phyloP scores from a whole-genome alignment of 2,888 invertebrate genomes.

The Drosophila stalkeri region DNA sequence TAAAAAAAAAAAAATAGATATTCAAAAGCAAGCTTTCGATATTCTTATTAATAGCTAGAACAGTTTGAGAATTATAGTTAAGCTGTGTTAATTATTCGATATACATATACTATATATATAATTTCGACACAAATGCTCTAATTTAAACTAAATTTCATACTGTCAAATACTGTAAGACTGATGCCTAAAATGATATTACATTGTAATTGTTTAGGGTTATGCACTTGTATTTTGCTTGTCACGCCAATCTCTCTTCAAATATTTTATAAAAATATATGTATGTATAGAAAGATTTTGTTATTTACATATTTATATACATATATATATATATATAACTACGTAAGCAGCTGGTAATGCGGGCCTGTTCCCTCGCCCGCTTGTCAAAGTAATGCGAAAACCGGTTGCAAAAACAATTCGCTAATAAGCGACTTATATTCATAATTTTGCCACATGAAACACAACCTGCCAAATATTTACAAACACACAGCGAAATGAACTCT shows the following conservation, averaged over 20 bases:
- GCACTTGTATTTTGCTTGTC: constrained; percentile 15
- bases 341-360: constrained; percentile 31
- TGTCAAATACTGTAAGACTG: too few relatives aligned
- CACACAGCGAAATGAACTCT: constrained; percentile 20
- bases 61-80: not conserved
- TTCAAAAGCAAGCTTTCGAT: too few relatives aligned
- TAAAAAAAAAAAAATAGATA: too few relatives aligned
- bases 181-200: not conserved
- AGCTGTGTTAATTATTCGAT: not conserved
- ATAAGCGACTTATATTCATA: constrained; percentile 50
- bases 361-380: constrained; percentile 6
- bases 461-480: constrained; percentile 20
- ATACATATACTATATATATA: not conserved
- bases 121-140: not conserved
- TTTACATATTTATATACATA: not conserved
- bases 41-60: not conserved
- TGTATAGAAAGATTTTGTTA: constrained; percentile 3
- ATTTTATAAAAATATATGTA: constrained; percentile 8
- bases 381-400: constrained; percentile 44
- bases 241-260: constrained; percentile 16
- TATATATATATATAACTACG: constrained; percentile 12
- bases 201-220: not conserved
- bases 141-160: too few relatives aligned
- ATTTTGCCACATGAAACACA: constrained; percentile 35
- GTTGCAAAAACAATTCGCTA: constrained; percentile 58